Conservation (phyloP, 1,140 invertebrate species). For the Macrotrachela quadricornifera region DNA sequence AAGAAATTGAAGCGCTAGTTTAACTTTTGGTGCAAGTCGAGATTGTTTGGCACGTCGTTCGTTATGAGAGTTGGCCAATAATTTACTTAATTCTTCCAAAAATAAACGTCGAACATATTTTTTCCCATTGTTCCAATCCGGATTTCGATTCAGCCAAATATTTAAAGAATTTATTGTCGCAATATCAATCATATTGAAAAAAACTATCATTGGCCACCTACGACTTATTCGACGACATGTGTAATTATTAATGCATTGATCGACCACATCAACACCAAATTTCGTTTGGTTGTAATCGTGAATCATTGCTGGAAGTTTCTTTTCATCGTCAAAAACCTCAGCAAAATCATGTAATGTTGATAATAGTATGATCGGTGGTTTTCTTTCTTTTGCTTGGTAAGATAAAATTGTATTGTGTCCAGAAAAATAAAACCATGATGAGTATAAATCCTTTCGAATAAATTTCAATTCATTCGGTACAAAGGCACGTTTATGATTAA, state of each 20-base stretch:
- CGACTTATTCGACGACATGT: conserved; percentile 11
- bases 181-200: conserved; percentile 13
- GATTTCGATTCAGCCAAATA: no score
- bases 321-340: background rate
- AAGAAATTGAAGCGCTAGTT: no score
- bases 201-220: conserved; percentile 12
- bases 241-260: conserved; percentile 10
- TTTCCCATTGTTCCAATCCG: no score
- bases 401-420: conserved; percentile 11
- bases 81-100: no score
- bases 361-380: conserved; percentile 6
- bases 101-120: no score
- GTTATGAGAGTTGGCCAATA: no score
- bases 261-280: conserved; percentile 10
- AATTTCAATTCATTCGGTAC: background rate
- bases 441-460: background rate
- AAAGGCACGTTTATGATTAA: background rate
- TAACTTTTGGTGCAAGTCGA: no score
- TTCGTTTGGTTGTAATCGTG: conserved; percentile 11
- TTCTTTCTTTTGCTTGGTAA: conserved; percentile 13
- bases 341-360: conserved; percentile 8
- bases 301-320: conserved; percentile 10
- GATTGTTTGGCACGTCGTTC: no score
- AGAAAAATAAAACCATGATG: background rate
- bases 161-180: background rate